Percentiles rank a stretch among this genome's conserved stretches.
Conservation (phyloP, 2,888 invertebrate genomes). For the Himalopsyche japonica region DNA sequence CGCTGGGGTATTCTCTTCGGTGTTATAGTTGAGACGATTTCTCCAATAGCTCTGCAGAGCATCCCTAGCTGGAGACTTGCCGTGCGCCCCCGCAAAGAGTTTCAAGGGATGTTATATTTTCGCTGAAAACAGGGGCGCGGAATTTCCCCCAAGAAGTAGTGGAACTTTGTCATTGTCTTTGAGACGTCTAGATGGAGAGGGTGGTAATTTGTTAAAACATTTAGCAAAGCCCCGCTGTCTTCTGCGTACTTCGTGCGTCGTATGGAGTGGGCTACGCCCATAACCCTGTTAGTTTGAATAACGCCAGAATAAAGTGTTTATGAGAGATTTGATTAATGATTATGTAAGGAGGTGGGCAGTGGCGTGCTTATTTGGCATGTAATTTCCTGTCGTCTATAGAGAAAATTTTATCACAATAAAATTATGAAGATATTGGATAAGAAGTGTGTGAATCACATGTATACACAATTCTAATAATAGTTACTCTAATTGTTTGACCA, state of each 20-base stretch:
- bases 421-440: no score
- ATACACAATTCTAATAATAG: no score
- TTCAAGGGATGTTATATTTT: background rate
- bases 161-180: constrained; percentile 40
- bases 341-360: constrained; percentile 6
- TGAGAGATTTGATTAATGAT: constrained; percentile 24
- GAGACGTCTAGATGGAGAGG: constrained; percentile 20
- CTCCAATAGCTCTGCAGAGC: background rate
- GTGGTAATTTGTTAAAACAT: constrained; percentile 41
- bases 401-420: no score
- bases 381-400: no score
- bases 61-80: background rate
- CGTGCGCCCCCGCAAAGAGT: background rate
- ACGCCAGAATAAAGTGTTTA: constrained; percentile 33
- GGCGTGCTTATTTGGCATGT: background rate
- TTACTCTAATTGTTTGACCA: no score
- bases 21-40: no score
- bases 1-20: no score
- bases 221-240: constrained; percentile 16
- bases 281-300: constrained; percentile 21
- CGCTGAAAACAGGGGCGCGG: constrained; percentile 17
- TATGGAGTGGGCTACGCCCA: background rate
- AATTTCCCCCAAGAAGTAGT: constrained; percentile 37
- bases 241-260: background rate
- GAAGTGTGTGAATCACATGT: no score